Evolutionary conservation across 2,113 vertebrate species (phyloP), one percentile per base, ranked within the genome.

Genomic region (Thalassarche chlororhynchos): DNA sequence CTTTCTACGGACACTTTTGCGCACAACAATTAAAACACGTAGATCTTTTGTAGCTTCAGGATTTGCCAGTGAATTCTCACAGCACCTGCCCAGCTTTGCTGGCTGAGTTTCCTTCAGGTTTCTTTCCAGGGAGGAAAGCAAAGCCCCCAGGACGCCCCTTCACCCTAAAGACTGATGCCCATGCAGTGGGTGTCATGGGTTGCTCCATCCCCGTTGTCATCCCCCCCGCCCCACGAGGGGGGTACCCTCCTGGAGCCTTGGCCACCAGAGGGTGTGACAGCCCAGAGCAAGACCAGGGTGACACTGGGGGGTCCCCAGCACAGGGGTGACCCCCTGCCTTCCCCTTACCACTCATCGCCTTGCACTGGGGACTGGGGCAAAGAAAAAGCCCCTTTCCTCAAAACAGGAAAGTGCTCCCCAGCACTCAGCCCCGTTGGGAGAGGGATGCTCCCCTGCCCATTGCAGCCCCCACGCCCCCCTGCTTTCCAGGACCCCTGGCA

Each of bases 401-500:
- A 17, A 60, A 12, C 8, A 38, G 29, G 25, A 5, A 24, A 78
- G 20, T 2, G 3, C 4, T 34, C 26, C 44, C 26, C 28, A 34
- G 15, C 10, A 5, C 25, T 8, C 18, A 20, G 20, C 12, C 15
- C 51, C 0, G 0, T 6, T 16, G 38, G 17, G 87, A 28, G 7
- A 28, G 17, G 18, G 58, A 5, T 20, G 34, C 23, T 66, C 40
- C 44, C 44, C 15, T 5, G 14, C 80, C 31, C 20, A 16, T 4
- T 5, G 38, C 58, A 82, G 36, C 51, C 25, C 28, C 52, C 26
- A n/a, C 12, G 9, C 20, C 17, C 38, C 15, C 14, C 23, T 16
- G 28, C 17, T 42, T 62, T 32, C 32, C 36, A 8, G 32, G 42
- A 31, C 14, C 17, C 6, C 47, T 6, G 1, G 68, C 17, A 75